phyloP scores from a whole-genome alignment of 1,140 invertebrate species.

The Magallana angulata region DNA sequence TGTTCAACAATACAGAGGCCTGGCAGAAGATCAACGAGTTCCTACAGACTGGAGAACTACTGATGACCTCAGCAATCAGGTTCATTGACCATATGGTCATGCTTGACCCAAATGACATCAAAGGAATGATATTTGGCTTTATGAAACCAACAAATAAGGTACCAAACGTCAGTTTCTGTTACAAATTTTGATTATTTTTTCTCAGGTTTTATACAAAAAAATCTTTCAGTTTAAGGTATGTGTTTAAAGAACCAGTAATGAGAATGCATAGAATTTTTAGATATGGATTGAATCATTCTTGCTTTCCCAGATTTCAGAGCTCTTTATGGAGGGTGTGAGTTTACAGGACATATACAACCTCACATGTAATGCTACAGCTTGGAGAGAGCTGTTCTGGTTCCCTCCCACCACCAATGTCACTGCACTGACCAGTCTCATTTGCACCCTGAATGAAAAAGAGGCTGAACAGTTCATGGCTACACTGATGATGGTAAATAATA shows the following conservation, averaged over 20 bases:
- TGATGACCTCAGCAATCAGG: slow-evolving; percentile 10
- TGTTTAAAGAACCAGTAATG: no score
- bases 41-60: neutral
- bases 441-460: neutral
- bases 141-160: neutral
- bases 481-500: neutral
- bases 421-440: neutral
- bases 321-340: neutral
- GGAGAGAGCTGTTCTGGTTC: neutral
- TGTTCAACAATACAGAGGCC: slow-evolving; percentile 16
- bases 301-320: slow-evolving; percentile 25
- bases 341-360: neutral
- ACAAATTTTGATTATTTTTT: no score
- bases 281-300: neutral
- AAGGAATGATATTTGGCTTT: neutral
- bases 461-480: neutral
- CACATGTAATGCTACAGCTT: neutral
- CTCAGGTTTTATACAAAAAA: no score
- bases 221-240: no score
- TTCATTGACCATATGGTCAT: slow-evolving; percentile 8
- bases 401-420: neutral
- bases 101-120: neutral
- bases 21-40: slow-evolving; percentile 24
- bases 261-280: neutral
- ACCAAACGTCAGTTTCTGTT: no score